A percentile compares a stretch with the other conserved stretches of the same genome.
These are phyloP conservation scores for Ennomos fuscantarius DNA, from an alignment of 2,888 invertebrate species.

Conservation along the genomic window DNA sequence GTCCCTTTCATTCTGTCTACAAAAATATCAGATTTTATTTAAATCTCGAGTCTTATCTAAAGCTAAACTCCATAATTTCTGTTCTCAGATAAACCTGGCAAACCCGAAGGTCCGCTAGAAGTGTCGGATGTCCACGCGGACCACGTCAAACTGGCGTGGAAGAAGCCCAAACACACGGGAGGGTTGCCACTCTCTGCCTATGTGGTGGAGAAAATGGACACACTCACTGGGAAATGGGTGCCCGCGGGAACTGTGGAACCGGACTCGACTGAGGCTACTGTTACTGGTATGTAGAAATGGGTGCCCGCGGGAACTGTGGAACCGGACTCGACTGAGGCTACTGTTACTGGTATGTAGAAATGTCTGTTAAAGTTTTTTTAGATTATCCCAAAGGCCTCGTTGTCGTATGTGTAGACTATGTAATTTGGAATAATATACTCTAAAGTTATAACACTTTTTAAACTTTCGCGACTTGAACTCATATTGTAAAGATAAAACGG, in stretches of 20 bases:
- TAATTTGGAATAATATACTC: no score
- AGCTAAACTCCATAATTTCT: not conserved
- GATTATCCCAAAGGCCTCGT: no score
- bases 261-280: slow-evolving; percentile 91
- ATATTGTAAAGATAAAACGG: no score
- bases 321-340: slow-evolving; percentile 92
- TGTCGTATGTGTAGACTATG: no score
- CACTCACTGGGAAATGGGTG: slow-evolving; percentile 93
- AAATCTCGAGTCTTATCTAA: not conserved
- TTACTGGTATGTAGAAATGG: slow-evolving; percentile 83
- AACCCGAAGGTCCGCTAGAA: slow-evolving; percentile 96
- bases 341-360: slow-evolving; percentile 86
- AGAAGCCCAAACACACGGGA: slow-evolving; percentile 98
- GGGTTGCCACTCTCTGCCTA: slow-evolving; percentile 96
- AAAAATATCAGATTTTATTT: not conserved
- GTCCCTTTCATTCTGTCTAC: no score
- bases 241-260: slow-evolving; percentile 94
- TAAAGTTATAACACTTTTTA: no score
- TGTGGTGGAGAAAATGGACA: slow-evolving; percentile 97
- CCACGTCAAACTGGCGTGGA: slow-evolving; percentile 97
- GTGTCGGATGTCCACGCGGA: slow-evolving; percentile 96
- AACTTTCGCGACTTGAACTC: no score
- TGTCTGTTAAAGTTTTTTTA: not conserved
- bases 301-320: slow-evolving; percentile 92
- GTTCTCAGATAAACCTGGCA: slow-evolving; percentile 90